Base-by-base conservation (phyloP, 2,888 invertebrate species). In the Eupithecia subfuscata region DNA sequence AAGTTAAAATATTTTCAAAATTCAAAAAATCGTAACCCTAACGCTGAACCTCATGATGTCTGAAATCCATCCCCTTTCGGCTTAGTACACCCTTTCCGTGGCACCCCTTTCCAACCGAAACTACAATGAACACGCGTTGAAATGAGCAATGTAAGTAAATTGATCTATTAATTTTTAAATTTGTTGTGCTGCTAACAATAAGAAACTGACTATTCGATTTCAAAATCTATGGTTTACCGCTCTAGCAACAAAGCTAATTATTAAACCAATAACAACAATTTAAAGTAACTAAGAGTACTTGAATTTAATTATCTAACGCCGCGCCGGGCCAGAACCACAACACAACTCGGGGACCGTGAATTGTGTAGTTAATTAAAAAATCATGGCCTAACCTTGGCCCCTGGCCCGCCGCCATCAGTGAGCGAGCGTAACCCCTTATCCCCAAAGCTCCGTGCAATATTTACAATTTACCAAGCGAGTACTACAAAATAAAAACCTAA, bases 391-490 rank as follows among this genome's bases (percentile, higher is more conserved):
- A 22, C 43, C 43, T 40, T 40, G 67, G 22, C 40, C 22, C 22
- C 67, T 22, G 12, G 43, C 67, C 67, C 43, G 67, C 64, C 65
- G n/a, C 40, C n/a, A 14, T 18, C n/a, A 22, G 9, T 22, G 37
- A 12, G 37, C 40, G n/a, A n/a, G 2, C 37, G 11, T n/a, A 7
- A 14, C 43, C 43, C 43, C 4, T 8, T 34, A 71, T 63, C 63
- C 71, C 52, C 75, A 56, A 75, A 70, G 14, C 14, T 65, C 69
- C 70, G 69, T 76, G 76, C 76, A 69, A 67, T 65, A 76, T 71
- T 71, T 70, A 75, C 71, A 75, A 56, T 70, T 70, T 48, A 63
- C 37, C 67, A 77, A 75, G 77, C 77, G 69, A 67, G 22, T 22
- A 22, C 34, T 68, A 68, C 37, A 60, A 60, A 60, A 3, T 14